phyloP scores from a whole-genome alignment of 2,113 vertebrate genomes.

The Arenaria interpres region DNA sequence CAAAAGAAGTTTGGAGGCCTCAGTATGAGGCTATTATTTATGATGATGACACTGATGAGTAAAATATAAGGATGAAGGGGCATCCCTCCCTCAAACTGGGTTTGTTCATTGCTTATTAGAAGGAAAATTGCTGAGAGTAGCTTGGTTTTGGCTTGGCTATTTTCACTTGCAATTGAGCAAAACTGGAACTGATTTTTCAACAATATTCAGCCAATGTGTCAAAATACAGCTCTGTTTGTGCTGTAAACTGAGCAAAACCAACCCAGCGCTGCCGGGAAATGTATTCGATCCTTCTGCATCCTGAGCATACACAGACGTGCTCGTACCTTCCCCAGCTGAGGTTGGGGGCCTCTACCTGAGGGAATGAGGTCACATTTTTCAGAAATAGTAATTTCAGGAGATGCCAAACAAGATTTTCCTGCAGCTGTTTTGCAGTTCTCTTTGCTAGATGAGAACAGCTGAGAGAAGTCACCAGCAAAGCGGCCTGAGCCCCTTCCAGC shows the following conservation, averaged over 20 bases:
- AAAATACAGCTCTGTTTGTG: background rate
- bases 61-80: background rate
- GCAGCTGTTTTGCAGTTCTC: background rate
- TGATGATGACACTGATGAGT: background rate
- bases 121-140: background rate
- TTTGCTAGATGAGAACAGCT: background rate
- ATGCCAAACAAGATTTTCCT: conserved; percentile 11
- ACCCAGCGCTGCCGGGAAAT: background rate
- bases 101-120: background rate
- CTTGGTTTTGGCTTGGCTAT: background rate
- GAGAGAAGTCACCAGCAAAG: background rate
- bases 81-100: background rate
- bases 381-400: background rate
- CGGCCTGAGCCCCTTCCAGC: background rate
- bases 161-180: conserved; percentile 17
- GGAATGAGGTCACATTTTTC: background rate
- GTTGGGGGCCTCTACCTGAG: background rate
- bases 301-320: background rate
- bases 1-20: background rate
- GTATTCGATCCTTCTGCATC: background rate
- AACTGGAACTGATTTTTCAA: background rate
- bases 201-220: background rate
- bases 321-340: background rate
- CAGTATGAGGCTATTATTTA: background rate
- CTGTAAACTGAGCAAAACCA: background rate